Percentiles rank a stretch among this genome's conserved stretches.
Conservation (phyloP, 1,140 invertebrate species). For the Drosophila pruinosa region DNA sequence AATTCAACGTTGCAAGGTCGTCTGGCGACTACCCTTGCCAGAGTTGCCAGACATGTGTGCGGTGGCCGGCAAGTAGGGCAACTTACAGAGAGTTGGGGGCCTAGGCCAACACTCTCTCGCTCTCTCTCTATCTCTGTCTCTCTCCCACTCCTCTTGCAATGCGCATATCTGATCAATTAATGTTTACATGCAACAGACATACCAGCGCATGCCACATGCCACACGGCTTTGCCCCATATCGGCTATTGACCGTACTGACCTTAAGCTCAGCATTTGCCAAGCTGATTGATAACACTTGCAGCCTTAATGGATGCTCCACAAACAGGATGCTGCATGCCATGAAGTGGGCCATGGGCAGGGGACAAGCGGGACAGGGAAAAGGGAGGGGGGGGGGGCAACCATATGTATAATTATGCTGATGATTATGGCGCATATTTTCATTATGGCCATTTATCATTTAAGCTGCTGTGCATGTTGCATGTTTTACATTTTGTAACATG, state of each 20-base stretch:
- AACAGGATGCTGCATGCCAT: no score
- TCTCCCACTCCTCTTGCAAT: conserved; percentile 10
- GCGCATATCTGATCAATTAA: conserved; percentile 63
- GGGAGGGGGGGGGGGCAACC: neutral
- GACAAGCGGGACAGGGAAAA: no score
- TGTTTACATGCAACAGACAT: conserved; percentile 54
- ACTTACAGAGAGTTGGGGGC: neutral
- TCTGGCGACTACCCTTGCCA: conserved; percentile 8
- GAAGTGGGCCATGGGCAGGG: no score
- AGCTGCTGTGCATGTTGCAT: conserved; percentile 45
- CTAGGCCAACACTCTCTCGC: conserved; percentile 19
- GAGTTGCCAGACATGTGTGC: neutral
- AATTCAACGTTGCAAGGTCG: conserved; percentile 64
- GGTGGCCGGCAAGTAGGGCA: neutral
- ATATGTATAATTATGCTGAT: conserved; percentile 35
- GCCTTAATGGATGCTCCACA: conserved; percentile 34
- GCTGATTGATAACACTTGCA: conserved; percentile 40
- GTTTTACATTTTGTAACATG: conserved; percentile 54
- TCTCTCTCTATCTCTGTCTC: neutral
- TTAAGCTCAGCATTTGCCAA: conserved; percentile 28
- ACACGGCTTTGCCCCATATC: conserved; percentile 21
- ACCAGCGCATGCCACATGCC: conserved; percentile 39
- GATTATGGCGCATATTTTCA: conserved; percentile 50
- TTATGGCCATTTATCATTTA: conserved; percentile 57
- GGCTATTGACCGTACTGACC: conserved; percentile 43